Evolutionary conservation across 2,113 vertebrate genomes (phyloP).

Genomic region (Hiodon tergisus): DNA sequence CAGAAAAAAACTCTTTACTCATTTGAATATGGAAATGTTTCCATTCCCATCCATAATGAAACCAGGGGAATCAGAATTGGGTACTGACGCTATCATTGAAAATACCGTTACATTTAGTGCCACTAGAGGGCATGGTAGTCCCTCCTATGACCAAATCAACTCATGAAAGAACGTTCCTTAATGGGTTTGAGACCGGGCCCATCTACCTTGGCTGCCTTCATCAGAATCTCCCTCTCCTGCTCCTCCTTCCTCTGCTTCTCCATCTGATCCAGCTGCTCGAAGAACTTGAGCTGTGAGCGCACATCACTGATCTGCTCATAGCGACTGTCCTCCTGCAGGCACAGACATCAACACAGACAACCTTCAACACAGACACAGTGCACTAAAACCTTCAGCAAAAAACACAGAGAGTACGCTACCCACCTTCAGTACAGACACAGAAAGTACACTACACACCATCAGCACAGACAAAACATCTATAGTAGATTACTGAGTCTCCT

Average conservation of each 20-base stretch:
- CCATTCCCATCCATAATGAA: not conserved
- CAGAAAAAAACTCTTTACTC: not conserved
- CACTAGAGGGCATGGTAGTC: not conserved
- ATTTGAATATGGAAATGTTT: not conserved
- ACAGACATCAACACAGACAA: not conserved
- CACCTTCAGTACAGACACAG: not conserved
- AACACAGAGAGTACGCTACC: not conserved
- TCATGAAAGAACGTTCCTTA: not conserved
- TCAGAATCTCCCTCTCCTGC: constrained; percentile 92
- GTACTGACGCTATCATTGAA: not conserved
- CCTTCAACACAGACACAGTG: not conserved
- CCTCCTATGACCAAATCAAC: too few species aligned
- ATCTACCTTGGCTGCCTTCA: constrained; percentile 90
- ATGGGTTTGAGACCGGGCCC: not conserved
- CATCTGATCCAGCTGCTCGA: constrained; percentile 92
- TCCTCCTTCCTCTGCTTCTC: constrained; percentile 94
- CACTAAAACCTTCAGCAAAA: not conserved
- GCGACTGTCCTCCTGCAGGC: constrained; percentile 79
- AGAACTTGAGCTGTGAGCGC: constrained; percentile 88
- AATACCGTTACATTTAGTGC: not conserved
- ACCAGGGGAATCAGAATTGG: not conserved
- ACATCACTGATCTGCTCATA: constrained; percentile 84
- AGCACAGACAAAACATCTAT: too few species aligned
- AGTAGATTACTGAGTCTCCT: too few species aligned
- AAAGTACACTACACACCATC: constrained; percentile 4